Percentiles rank a stretch among this genome's conserved stretches.
phyloP scores from a whole-genome alignment of 2,113 vertebrate species.

The Glareola pratincola region DNA sequence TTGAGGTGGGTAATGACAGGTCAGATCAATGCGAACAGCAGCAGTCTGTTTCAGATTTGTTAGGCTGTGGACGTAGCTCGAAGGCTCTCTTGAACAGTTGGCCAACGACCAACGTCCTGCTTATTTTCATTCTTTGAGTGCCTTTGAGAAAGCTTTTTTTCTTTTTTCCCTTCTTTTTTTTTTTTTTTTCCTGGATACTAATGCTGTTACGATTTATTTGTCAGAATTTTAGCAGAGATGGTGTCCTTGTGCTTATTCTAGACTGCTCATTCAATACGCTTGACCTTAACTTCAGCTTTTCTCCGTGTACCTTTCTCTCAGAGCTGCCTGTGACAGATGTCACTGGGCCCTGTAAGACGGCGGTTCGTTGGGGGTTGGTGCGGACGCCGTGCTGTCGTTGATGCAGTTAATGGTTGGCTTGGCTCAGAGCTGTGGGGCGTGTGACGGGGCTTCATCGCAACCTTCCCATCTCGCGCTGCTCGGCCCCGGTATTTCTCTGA shows the following conservation, averaged over 20 bases:
- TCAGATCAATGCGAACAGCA: background rate
- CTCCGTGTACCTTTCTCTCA: fast-evolving
- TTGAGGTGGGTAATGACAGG: background rate
- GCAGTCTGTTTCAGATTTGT: background rate
- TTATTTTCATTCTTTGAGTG: background rate
- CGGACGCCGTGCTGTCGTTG: fast-evolving
- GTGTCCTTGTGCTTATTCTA: background rate
- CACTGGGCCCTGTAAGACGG: fast-evolving
- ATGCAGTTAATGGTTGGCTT: fast-evolving
- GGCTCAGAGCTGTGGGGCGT: fast-evolving
- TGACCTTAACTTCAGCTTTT: background rate
- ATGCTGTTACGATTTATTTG: fast-evolving
- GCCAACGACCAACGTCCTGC: fast-evolving
- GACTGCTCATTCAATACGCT: fast-evolving
- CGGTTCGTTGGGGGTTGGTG: fast-evolving
- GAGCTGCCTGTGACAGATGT: fast-evolving
- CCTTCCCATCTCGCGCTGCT: background rate
- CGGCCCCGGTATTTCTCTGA: background rate
- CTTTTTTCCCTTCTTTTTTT: fast-evolving
- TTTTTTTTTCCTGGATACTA: fast-evolving
- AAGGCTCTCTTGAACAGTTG: fast-evolving
- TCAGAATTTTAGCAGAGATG: background rate
- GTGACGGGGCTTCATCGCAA: fast-evolving
- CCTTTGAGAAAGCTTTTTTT: background rate
- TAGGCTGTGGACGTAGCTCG: fast-evolving